Base-by-base conservation (phyloP, 2,888 invertebrate species). In the Meganola albula region DNA sequence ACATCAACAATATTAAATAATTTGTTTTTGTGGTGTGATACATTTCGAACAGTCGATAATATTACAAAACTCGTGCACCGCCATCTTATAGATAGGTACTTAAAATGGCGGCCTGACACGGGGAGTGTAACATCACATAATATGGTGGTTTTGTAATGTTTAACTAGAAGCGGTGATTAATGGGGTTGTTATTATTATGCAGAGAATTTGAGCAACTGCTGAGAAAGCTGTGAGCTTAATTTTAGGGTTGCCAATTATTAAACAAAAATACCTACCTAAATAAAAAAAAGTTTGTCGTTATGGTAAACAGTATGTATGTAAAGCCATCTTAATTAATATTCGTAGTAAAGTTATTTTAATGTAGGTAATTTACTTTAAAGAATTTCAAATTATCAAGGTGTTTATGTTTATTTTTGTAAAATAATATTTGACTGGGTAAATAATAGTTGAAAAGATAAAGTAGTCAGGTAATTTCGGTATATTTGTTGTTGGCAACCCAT, bases 1-100 rank as follows among this genome's bases (percentile, higher is more conserved):
- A 91, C 90, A 91, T 91, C 90, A 91, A 91, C 90, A 91, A 85
- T 90, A 89, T 89, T 89, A 84, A 87, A 87, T 89, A 84, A 85
- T 86, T 87, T 82, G 78, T 83, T 77, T 65, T 78, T 67, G 79
- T 78, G 82, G 78, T 82, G 82, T 80, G 77, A 80, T 76, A 77
- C 67, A 79, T 73, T 76, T 71, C 51, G 74, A 80, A 80, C 79
- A 75, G 74, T 76, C 74, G 63, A 62, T 73, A 74, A 71, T 67
- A 68, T 73, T 73, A 74, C 73, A 74, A 62, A 55, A 44, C 60
- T 67, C 59, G 56, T 44, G 51, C 50, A 53, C 43, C 47, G 52
- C 54, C 61, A 61, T 62, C 48, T 63, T 55, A 54, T 55, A 39
- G 43, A 39, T 60, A 61, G 55, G 52, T 55, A 37, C 38, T 47